These are phyloP conservation scores for Ctenomys sociabilis DNA, from an alignment of 2,113 vertebrate species.

Conservation along the genomic window DNA sequence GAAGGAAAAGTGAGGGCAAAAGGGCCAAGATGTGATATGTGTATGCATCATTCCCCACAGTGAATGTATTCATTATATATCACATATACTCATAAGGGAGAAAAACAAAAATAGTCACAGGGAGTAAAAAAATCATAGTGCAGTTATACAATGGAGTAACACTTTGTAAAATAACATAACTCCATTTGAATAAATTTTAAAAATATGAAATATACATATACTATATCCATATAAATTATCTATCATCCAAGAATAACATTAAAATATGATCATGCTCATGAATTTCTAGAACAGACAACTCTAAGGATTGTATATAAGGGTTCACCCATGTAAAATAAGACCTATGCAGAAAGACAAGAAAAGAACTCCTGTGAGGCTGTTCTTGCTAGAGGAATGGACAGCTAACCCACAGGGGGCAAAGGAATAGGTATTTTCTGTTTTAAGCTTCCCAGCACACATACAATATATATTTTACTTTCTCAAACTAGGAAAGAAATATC, in stretches of 20 bases:
- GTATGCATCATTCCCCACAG: not conserved
- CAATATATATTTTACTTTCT: not conserved
- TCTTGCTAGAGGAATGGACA: accelerated
- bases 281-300: constrained; percentile 16
- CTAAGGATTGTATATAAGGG: not conserved
- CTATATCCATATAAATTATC: not conserved
- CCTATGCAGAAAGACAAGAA: not conserved
- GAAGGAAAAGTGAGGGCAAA: not conserved
- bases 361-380: not conserved
- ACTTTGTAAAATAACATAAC: not conserved
- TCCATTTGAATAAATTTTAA: not conserved
- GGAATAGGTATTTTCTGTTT: not conserved
- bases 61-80: not conserved
- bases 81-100: not conserved
- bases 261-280: not conserved
- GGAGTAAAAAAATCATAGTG: not conserved
- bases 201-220: not conserved
- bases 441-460: not conserved
- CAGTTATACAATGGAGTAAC: not conserved
- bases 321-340: not conserved
- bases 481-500: not conserved
- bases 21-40: not conserved
- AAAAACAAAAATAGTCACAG: not conserved
- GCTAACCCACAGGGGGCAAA: not conserved
- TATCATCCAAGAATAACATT: not conserved